Base-by-base conservation (phyloP, 2,888 invertebrate species). In the Hylaea fasciaria region DNA sequence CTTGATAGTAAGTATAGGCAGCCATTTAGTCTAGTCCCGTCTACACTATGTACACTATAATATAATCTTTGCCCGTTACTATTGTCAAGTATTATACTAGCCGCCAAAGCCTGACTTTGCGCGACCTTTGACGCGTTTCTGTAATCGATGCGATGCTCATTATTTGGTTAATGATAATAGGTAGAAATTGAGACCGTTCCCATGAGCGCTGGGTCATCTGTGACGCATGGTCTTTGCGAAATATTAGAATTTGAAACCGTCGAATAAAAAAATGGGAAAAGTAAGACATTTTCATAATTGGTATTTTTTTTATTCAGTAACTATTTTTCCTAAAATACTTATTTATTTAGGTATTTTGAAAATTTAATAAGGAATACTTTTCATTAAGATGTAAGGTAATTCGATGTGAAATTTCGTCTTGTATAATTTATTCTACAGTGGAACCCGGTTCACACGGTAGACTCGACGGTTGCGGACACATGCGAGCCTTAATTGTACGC, bases 61-160 rank as follows among this genome's bases (percentile, higher is more conserved):
- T 48, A 55, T 54, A 48, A 57, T 68, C 68, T 64, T 45, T 68
- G 65, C 28, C 45, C 37, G 43, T 40, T 49, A 64, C 13, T 44
- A 72, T 73, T 73, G 76, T 72, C 75, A 75, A 60, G n/a, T n/a
- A n/a, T n/a, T 57, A 37, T 44, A 51, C 56, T 32, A 39, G 74
- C 82, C 81, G 80, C 78, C 81, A 83, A 83, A 84, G 82, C 74
- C 76, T 82, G 81, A 76, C 79, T 74, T 68, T 57, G 32, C 64
- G 64, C 68, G 80, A 82, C 82, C 82, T 75, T 72, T 71, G 65
- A 59, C 58, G 70, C 71, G 71, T 72, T 68, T 69, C 72, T 75
- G 77, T 80, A 80, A 80, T 78, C 80, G 80, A 79, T 76, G 71
- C 69, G 65, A 43, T 61, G 62, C 78, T 81, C 80, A 81, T 82